Base-by-base conservation (phyloP, 1,140 invertebrate species). In the Aphidius gifuensis region DNA sequence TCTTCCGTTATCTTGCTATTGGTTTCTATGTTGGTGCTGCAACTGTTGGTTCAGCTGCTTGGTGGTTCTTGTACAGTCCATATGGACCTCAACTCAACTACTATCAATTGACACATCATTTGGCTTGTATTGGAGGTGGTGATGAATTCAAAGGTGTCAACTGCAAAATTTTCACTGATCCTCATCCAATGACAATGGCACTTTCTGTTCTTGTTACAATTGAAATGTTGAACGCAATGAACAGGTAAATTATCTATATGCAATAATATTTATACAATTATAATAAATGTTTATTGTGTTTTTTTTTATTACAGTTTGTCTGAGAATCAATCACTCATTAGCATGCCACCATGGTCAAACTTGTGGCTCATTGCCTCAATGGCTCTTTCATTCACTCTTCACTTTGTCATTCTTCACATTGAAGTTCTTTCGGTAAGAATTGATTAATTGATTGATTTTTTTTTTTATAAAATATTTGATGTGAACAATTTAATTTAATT, bases 211-310 rank as follows among this genome's bases (percentile, higher is more conserved):
- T 99, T 66, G 97, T 99, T 68, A 99, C 97, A 72, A 99, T 99
- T 87, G 98, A 99, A 87, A 99, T 99, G 97, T 90, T 99, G 81
- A 99, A 99, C 84, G 97, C 98, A 68, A 93, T 99, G 87, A 99
- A 99, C 93, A 98, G 92, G 92, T 95, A 38, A 39, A 61, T 53
- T n/a, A 40, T 43, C n/a, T 53, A 40, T 56, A 32, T 8, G 6
- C 11, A 60, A 51, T 40, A 6, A 46, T 23, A 61, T 40, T 11
- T 38, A 32, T 59, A 11, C 40, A 43, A 43, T 64, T 7, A 21
- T 32, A 8, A 44, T 50, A 11, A 39, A n/a, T 3, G 3, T 38
- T 42, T 5, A 21, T 51, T 66, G 2, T 21, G 61, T 57, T 50
- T 40, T 57, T 62, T 63, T 72, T 72, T 67, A 72, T 77, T 84